A percentile compares a stretch with the other conserved stretches of the same genome.
phyloP scores from a whole-genome alignment of 2,797 vertebrate species.

The Odontamblyopus rebecca region DNA sequence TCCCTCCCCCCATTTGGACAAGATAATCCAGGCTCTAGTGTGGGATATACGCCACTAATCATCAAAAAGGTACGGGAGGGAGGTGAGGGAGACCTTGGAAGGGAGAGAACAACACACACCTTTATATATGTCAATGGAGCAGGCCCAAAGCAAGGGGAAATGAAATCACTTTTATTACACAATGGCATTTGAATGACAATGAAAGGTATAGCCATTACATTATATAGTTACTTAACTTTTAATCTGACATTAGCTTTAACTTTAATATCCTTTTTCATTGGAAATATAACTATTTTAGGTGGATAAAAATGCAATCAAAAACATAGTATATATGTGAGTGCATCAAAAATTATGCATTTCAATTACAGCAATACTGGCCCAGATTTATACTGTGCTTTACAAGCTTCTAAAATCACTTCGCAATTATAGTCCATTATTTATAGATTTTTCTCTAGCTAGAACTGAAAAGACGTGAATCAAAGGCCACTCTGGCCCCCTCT shows the following conservation, averaged over 20 bases:
- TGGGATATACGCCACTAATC: slow-evolving; percentile 79
- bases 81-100: slow-evolving; percentile 21
- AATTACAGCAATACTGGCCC: not conserved
- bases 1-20: slow-evolving; percentile 73
- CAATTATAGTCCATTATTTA: not conserved
- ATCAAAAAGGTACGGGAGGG: slow-evolving; percentile 56
- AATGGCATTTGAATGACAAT: slow-evolving; percentile 30
- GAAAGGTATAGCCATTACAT: slow-evolving; percentile 6
- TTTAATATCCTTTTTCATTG: not conserved
- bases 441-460: not conserved
- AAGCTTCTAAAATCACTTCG: not conserved
- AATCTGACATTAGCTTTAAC: not conserved
- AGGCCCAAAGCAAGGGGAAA: slow-evolving; percentile 15
- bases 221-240: slow-evolving; percentile 1
- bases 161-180: slow-evolving; percentile 17
- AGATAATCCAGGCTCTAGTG: slow-evolving; percentile 78
- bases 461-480: not conserved
- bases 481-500: not conserved
- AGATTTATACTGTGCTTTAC: not conserved
- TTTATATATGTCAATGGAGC: slow-evolving; percentile 22
- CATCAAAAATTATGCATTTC: not conserved
- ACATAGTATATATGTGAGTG: not conserved
- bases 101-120: slow-evolving; percentile 39
- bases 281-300: not conserved
- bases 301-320: slow-evolving; percentile 1